Base-by-base conservation (phyloP, 2,113 vertebrate genomes). In the Bujurquina vittata region DNA sequence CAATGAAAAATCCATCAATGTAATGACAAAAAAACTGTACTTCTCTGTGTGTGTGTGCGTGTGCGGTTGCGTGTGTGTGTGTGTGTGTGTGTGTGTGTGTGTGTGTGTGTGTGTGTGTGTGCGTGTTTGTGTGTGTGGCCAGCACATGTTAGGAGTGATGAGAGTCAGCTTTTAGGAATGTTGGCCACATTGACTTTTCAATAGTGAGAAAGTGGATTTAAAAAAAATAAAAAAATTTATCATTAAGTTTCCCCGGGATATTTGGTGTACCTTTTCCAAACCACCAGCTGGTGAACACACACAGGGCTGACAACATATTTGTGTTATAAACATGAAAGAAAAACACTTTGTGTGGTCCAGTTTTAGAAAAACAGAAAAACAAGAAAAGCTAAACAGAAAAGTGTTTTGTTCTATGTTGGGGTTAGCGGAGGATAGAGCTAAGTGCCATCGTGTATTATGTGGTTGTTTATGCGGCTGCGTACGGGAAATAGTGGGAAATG, bases 271-370 rank as follows among this genome's bases (percentile, higher is more conserved):
- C 85, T 91, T 87, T 78, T 85, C 54, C 73, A 85, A 86, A 84
- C 59, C 62, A 73, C 23, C 83, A 89, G 84, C 84, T 81, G 79
- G 67, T 82, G 56, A 82, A 75, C 77, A 86, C 55, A 88, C 80
- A 81, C 40, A 86, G 54, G 18, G 55, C 69, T 77, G 78, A 93
- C 77, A 84, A 61, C 84, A 87, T 75, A 76, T 86, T 75, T 80
- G 77, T 72, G 29, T 78, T 78, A 35, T 62, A 86, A 85, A 84
- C 87, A 65, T 9, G 2, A 81, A 81, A 83, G 26, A 83, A 79
- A 76, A 77, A 74, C 82, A 79, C 72, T 77, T 90, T 88, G 84
- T 90, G 89, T 87, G 87, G 88, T 91, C 92, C 35, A 26, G 55
- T 62, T 88, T 72, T 84, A 76, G 72, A 15, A 67, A 83, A 87